Conservation (phyloP, 2,113 vertebrate genomes). For the Zingel zingel region DNA sequence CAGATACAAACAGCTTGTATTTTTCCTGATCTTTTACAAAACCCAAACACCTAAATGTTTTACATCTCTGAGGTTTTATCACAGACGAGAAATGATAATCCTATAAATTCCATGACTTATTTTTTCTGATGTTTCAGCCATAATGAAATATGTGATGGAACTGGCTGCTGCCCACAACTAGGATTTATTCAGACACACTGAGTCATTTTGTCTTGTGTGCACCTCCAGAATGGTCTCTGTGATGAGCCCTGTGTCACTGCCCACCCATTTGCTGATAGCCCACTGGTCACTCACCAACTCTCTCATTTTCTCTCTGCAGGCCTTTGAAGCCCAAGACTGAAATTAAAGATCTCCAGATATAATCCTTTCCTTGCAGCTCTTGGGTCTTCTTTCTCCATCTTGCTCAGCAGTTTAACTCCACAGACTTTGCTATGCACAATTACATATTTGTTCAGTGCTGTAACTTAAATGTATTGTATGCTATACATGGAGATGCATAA, state of each 20-base stretch:
- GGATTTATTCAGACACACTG: conserved; percentile 64
- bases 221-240: conserved; percentile 59
- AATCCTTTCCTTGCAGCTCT: conserved; percentile 62
- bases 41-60: neutral
- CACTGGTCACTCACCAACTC: conserved; percentile 75
- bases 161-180: conserved; percentile 52
- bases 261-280: conserved; percentile 76
- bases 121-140: conserved; percentile 30
- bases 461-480: neutral
- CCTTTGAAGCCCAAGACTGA: conserved; percentile 79
- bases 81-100: conserved; percentile 29
- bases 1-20: conserved; percentile 4
- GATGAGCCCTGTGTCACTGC: conserved; percentile 74
- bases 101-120: conserved; percentile 18
- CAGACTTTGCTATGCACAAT: conserved; percentile 19
- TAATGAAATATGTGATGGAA: conserved; percentile 48
- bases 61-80: conserved; percentile 7
- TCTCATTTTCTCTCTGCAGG: conserved; percentile 76
- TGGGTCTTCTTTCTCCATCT: conserved; percentile 49
- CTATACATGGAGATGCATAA: neutral
- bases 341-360: conserved; percentile 84
- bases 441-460: neutral
- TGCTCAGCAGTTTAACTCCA: conserved; percentile 69
- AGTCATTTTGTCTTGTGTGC: conserved; percentile 65
- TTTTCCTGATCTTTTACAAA: conserved; percentile 12